Evolutionary conservation across 2,888 invertebrate species (phyloP).

Genomic region (Morinoia aosen): DNA sequence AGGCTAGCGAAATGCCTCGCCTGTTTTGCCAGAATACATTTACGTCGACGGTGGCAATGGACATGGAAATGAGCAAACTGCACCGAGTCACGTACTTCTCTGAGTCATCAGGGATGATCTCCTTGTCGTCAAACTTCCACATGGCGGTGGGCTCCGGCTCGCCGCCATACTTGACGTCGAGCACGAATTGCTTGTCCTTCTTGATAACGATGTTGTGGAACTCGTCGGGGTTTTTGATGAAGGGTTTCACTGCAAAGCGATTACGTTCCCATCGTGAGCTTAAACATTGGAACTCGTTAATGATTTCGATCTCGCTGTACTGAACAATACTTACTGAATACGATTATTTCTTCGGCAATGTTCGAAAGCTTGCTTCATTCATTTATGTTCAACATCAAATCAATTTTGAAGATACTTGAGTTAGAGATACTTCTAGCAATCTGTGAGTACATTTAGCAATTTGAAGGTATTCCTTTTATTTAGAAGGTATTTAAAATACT

Average conservation of each 20-base stretch:
- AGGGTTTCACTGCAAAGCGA: slow-evolving; percentile 86
- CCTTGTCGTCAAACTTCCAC: slow-evolving; percentile 88
- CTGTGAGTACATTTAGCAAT: too few species aligned
- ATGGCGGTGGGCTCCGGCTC: slow-evolving; percentile 95
- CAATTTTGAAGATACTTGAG: too few species aligned
- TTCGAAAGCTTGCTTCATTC: too few species aligned
- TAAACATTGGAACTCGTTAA: slow-evolving; percentile 12
- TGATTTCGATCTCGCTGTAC: background rate
- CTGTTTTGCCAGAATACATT: too few species aligned
- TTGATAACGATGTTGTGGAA: slow-evolving; percentile 83
- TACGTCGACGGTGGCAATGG: background rate
- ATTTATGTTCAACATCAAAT: too few species aligned
- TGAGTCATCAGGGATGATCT: slow-evolving; percentile 77
- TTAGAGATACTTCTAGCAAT: too few species aligned
- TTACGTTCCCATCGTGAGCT: slow-evolving; percentile 48
- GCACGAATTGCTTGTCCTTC: slow-evolving; percentile 93
- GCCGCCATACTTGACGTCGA: slow-evolving; percentile 95
- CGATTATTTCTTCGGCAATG: too few species aligned
- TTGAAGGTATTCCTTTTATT: too few species aligned
- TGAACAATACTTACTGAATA: background rate
- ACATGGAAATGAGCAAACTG: background rate
- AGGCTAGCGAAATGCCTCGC: too few species aligned
- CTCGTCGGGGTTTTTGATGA: slow-evolving; percentile 80
- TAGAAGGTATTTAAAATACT: too few species aligned
- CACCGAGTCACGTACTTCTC: slow-evolving; percentile 69